Evolutionary conservation across 2,888 invertebrate species (phyloP), one percentile per base, ranked within the genome.

Genomic region (Protodeltote pygarga): DNA sequence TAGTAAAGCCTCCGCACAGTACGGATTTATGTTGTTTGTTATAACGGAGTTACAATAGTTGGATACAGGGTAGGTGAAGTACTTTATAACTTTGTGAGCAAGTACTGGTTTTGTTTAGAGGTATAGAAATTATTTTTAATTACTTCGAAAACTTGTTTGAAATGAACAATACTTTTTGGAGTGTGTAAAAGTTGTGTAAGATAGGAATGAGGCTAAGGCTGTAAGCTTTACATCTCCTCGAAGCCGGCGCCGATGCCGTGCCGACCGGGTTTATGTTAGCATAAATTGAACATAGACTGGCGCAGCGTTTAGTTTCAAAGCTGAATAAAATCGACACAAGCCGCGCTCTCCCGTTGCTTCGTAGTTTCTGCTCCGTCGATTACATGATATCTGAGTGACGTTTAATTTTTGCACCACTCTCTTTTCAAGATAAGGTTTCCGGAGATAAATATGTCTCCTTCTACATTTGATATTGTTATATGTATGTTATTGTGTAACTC

Each of bases 371-470:
- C 83, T 80, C 74, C 77, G 83, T 71, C 81, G 77, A 76, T 73
- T 81, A 72, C 76, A 75, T 83, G 81, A 85, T 83, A 79, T 77
- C 78, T 77, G 83, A 85, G 74, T 85, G 85, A 85, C 83, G 79
- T 85, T 87, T 81, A 81, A 87, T 87, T 83, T 87, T 85, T 87
- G 74, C 78, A 72, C 74, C 73, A 72, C 38, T 15, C 27, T 17
- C 27, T 53, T 37, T 42, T 48, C 3, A 14, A 29, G 40, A 59
- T 44, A 65, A 51, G 25, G 21, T 41, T 51, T 49, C n/a, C 4
- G n/a, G 28, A 41, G 27, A 45, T 35, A 19, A 31, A 44, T 42
- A 32, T 31, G 24, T 37, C 23, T 38, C 24, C 33, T 24, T 28
- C 2, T 33, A 27, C 25, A 23, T 10, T 24, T 14, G 39, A 16